Conservation (phyloP, 2,113 vertebrate species). For the Neolamprologus kungweensis region DNA sequence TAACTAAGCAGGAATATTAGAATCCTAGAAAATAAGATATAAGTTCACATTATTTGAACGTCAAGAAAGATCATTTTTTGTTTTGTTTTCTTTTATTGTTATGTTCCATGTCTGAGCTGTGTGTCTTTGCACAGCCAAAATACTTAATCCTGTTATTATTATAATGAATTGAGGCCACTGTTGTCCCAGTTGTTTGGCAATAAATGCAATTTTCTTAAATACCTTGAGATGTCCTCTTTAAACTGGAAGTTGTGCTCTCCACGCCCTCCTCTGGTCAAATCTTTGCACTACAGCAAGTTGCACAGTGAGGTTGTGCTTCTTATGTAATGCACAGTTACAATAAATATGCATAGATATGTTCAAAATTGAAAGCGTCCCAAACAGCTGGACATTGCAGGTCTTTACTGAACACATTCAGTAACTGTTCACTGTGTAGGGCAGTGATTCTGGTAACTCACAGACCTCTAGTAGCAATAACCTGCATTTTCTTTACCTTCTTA, state of each 20-base stretch:
- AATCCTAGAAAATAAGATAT: not conserved
- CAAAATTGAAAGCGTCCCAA: not conserved
- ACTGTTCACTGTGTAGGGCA: not conserved
- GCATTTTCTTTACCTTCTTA: not conserved
- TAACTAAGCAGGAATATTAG: not conserved
- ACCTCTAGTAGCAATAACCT: not conserved
- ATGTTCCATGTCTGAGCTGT: not conserved
- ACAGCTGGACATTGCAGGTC: not conserved
- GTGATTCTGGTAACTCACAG: not conserved
- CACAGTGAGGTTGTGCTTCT: not conserved
- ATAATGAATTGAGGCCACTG: not conserved
- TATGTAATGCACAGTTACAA: not conserved
- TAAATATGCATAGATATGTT: not conserved
- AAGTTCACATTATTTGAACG: not conserved
- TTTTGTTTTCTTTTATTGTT: not conserved
- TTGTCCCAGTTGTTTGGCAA: rapidly evolving
- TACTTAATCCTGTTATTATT: not conserved
- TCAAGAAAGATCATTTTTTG: not conserved
- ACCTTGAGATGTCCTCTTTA: not conserved
- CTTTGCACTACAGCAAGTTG: not conserved
- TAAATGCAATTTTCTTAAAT: not conserved
- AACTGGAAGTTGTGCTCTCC: not conserved
- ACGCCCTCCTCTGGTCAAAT: not conserved
- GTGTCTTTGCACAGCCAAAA: not conserved
- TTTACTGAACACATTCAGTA: not conserved